Base-by-base conservation (phyloP, 2,113 vertebrate genomes). In the Vicugna pacos region DNA sequence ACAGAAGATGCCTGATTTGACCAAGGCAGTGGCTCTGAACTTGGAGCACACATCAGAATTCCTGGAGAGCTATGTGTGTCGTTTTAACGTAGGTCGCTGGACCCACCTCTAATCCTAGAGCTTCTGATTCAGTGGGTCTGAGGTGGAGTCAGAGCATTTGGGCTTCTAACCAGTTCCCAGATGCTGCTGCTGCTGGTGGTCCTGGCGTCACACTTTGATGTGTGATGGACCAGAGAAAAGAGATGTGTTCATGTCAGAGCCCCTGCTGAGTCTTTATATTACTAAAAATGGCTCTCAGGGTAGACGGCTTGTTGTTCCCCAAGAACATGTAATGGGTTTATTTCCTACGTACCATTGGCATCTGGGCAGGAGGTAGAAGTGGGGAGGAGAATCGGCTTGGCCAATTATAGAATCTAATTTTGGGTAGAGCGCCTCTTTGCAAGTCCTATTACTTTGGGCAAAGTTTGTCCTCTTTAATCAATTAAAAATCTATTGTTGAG, bases 391-490 rank as follows among this genome's bases (percentile, higher is more conserved):
- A 77, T 38, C 70, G 22, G 72, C n/a, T 81, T 20, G 58, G 42
- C 30, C 76, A 64, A 65, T 80, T 77, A 56, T 50, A 60, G 65
- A 70, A 58, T 80, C 32, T 35, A 73, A 64, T 83, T 87, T 72
- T 8, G 60, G 32, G 9, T 42, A 83, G 46, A 95, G 62, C 26
- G 28, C 28, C 67, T 38, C 54, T 93, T 86, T 56, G 46, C 14
- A 87, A 84, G 32, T 85, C 70, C 26, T 50, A 60, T 73, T 79
- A 69, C 81, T 58, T 77, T 69, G 77, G 70, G 76, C 22, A 67
- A 82, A 88, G 22, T 93, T 54, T 83, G 38, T 91, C 38, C 70
- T 84, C 35, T 90, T 65, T 93, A 83, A 83, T 75, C 65, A 46
- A 60, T 84, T 79, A 83, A 80, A 80, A 87, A 67, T 79, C 62